phyloP scores from a whole-genome alignment of 2,797 vertebrate genomes.

The Calcarius lapponicus region DNA sequence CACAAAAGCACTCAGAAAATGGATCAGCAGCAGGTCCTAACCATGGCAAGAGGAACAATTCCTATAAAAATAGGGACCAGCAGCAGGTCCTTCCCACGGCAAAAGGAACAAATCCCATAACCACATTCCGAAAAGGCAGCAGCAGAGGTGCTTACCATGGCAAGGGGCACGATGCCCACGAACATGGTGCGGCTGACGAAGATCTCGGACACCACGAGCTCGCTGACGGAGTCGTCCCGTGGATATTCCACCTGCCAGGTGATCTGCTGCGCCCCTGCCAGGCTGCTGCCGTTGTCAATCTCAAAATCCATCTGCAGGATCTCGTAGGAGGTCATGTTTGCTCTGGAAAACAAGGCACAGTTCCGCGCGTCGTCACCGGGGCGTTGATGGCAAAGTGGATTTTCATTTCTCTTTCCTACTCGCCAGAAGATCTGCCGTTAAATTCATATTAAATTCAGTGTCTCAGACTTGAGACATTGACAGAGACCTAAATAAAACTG shows the following conservation, averaged over 20 bases:
- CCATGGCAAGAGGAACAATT: background rate
- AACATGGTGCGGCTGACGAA: constrained; percentile 89
- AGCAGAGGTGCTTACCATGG: background rate
- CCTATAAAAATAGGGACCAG: background rate
- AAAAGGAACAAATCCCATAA: fast-evolving
- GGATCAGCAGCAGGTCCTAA: fast-evolving
- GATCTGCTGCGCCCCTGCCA: constrained; percentile 87
- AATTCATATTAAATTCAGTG: background rate
- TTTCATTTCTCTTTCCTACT: background rate
- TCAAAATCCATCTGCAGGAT: constrained; percentile 95
- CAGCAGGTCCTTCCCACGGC: fast-evolving
- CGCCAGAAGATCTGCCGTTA: background rate
- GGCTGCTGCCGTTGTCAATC: constrained; percentile 86
- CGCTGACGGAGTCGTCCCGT: constrained; percentile 70
- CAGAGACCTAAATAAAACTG: background rate
- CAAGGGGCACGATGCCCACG: constrained; percentile 90
- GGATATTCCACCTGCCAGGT: constrained; percentile 93
- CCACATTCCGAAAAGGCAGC: fast-evolving
- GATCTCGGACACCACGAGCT: constrained; percentile 86
- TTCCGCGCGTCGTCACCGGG: background rate
- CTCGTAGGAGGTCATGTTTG: constrained; percentile 84
- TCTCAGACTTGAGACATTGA: background rate
- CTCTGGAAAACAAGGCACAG: constrained; percentile 60
- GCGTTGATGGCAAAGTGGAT: fast-evolving
- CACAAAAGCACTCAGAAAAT: no score